Conservation (phyloP, 2,888 invertebrate species). For the Mythimna lalbum region DNA sequence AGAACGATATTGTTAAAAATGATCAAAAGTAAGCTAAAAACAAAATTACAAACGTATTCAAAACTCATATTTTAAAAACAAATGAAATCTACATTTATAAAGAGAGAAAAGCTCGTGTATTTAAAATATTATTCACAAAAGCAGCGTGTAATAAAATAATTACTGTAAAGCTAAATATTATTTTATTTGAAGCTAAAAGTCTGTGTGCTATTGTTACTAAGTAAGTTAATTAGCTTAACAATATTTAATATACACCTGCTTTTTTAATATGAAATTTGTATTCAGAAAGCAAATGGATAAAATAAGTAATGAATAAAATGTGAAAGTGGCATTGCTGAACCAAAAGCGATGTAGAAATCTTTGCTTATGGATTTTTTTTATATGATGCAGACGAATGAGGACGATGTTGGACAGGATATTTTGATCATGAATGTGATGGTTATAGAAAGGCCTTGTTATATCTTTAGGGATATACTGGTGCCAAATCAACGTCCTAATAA, state of each 20-base stretch:
- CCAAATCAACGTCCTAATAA: too few relatives aligned
- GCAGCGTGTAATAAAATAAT: constrained; percentile 4
- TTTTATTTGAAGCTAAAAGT: constrained; percentile 28
- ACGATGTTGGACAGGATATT: too few relatives aligned
- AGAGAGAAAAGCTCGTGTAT: background rate
- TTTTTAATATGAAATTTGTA: constrained; percentile 4
- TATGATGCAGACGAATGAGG: too few relatives aligned
- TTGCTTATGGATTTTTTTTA: too few relatives aligned
- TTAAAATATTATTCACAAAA: constrained; percentile 14
- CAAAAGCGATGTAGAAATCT: too few relatives aligned
- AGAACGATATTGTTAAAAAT: too few relatives aligned
- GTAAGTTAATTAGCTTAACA: constrained; percentile 34
- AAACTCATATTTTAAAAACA: background rate
- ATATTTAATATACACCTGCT: constrained; percentile 22
- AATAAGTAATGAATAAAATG: too few relatives aligned
- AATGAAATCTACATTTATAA: background rate
- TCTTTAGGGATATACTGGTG: too few relatives aligned
- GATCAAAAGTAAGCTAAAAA: too few relatives aligned
- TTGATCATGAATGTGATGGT: too few relatives aligned
- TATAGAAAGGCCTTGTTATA: too few relatives aligned
- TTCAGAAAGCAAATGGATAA: background rate
- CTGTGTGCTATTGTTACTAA: background rate
- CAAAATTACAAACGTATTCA: background rate
- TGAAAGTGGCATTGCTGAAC: too few relatives aligned
- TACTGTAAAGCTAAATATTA: background rate